phyloP scores from a whole-genome alignment of 2,888 invertebrate species.

The Stenichneumon culpator region DNA sequence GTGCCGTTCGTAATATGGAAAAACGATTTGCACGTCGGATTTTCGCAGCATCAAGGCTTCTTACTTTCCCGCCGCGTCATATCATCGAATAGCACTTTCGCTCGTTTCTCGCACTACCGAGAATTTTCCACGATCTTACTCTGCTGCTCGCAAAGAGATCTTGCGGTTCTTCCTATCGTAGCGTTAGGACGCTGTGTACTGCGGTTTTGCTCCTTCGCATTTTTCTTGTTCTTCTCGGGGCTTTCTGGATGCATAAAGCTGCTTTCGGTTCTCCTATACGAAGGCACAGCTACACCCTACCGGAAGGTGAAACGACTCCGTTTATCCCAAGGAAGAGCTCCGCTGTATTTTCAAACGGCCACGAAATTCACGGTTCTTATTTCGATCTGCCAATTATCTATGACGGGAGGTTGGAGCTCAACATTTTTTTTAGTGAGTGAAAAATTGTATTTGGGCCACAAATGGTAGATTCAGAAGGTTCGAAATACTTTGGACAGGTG shows the following conservation, averaged over 20 bases:
- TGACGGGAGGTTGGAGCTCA: not conserved
- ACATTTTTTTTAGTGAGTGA: not conserved
- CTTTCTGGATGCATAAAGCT: not conserved
- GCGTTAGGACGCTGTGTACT: not conserved
- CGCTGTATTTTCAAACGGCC: not conserved
- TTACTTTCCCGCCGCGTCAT: slow-evolving; percentile 43
- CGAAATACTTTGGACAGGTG: no score
- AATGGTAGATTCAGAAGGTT: no score
- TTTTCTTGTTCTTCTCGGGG: slow-evolving; percentile 4
- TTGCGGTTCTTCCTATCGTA: slow-evolving; percentile 27
- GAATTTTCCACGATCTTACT: slow-evolving; percentile 58
- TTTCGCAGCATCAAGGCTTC: slow-evolving; percentile 31
- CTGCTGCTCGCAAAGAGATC: not conserved
- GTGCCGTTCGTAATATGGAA: slow-evolving; percentile 68
- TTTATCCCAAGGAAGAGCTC: not conserved
- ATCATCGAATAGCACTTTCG: slow-evolving; percentile 69
- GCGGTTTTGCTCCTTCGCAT: slow-evolving; percentile 5
- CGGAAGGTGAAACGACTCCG: not conserved
- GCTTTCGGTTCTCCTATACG: not conserved
- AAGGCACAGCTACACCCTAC: not conserved
- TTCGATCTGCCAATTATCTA: not conserved
- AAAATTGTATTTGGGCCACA: not conserved
- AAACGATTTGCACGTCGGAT: slow-evolving; percentile 64
- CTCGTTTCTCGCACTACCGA: slow-evolving; percentile 64
- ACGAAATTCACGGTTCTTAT: not conserved